A percentile compares a stretch with the other conserved stretches of the same genome.
Evolutionary conservation across 2,888 invertebrate species (phyloP).

Genomic region (Endotricha flammealis): DNA sequence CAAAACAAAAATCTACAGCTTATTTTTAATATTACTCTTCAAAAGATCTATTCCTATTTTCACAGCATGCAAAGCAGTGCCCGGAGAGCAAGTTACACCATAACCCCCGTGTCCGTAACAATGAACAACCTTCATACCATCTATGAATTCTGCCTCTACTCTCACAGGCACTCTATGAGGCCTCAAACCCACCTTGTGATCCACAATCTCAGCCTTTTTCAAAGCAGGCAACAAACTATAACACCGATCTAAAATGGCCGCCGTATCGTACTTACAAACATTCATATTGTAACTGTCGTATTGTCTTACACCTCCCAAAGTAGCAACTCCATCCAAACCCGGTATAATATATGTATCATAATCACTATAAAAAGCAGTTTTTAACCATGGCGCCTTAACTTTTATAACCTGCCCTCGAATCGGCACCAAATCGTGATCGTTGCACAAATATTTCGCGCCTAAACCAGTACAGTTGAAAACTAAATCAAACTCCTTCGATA

Average conservation of each 20-base stretch:
- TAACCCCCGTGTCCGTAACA: slow-evolving; percentile 98
- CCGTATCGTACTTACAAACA: slow-evolving; percentile 84
- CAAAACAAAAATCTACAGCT: slow-evolving; percentile 53
- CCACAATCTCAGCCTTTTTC: slow-evolving; percentile 76
- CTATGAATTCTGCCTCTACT: slow-evolving; percentile 81
- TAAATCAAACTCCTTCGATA: slow-evolving; percentile 81
- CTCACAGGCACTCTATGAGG: slow-evolving; percentile 87
- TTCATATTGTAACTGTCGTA: slow-evolving; percentile 85
- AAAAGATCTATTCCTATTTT: slow-evolving; percentile 80
- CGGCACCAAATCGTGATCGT: slow-evolving; percentile 86
- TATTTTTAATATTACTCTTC: slow-evolving; percentile 42
- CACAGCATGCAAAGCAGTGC: slow-evolving; percentile 88
- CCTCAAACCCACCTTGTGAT: slow-evolving; percentile 86
- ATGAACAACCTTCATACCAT: slow-evolving; percentile 84
- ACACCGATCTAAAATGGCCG: slow-evolving; percentile 88
- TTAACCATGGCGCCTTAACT: slow-evolving; percentile 92
- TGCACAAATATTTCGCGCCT: slow-evolving; percentile 86
- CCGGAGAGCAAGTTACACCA: slow-evolving; percentile 93
- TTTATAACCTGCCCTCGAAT: slow-evolving; percentile 91
- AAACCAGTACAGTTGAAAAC: slow-evolving; percentile 92
- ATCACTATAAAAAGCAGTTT: slow-evolving; percentile 91
- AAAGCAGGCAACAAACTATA: slow-evolving; percentile 85
- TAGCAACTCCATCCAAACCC: slow-evolving; percentile 83
- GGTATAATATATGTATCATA: slow-evolving; percentile 92
- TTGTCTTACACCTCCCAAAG: slow-evolving; percentile 91